Conservation (phyloP, 2,797 vertebrate species). For the Macropus fuliginosus region DNA sequence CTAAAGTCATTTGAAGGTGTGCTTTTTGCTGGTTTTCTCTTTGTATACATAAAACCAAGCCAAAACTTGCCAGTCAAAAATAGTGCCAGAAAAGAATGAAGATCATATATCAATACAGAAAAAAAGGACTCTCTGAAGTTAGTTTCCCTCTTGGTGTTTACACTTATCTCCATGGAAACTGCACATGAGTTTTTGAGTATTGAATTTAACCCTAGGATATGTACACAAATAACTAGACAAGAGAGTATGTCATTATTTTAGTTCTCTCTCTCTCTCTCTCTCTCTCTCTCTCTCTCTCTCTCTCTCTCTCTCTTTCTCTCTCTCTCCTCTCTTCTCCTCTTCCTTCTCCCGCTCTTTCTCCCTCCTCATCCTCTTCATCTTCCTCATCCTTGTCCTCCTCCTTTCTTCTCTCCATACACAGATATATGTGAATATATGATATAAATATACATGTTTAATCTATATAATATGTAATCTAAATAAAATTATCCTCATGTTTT, state of each 20-base stretch:
- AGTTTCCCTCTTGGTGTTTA: constrained; percentile 68
- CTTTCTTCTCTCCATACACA: background rate
- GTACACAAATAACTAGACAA: constrained; percentile 61
- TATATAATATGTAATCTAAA: background rate
- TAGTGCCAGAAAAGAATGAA: constrained; percentile 72
- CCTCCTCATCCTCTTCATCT: no score
- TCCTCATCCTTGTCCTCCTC: fast-evolving
- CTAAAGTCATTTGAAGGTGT: constrained; percentile 65
- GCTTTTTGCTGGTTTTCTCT: constrained; percentile 61
- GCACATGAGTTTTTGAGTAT: constrained; percentile 70
- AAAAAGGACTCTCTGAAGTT: constrained; percentile 66
- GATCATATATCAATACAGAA: constrained; percentile 74
- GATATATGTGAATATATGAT: background rate
- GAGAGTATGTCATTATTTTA: background rate
- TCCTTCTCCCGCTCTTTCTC: no score
- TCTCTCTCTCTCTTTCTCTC: no score
- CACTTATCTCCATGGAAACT: constrained; percentile 77
- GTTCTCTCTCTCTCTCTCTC: background rate
- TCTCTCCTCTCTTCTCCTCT: fast-evolving
- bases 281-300: background rate
- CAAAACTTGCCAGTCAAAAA: constrained; percentile 79
- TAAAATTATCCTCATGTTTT: background rate
- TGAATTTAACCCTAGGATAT: constrained; percentile 73
- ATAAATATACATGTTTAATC: background rate
- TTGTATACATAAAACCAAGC: constrained; percentile 75